phyloP scores from a whole-genome alignment of 2,113 vertebrate species.

The Clinocottus analis region DNA sequence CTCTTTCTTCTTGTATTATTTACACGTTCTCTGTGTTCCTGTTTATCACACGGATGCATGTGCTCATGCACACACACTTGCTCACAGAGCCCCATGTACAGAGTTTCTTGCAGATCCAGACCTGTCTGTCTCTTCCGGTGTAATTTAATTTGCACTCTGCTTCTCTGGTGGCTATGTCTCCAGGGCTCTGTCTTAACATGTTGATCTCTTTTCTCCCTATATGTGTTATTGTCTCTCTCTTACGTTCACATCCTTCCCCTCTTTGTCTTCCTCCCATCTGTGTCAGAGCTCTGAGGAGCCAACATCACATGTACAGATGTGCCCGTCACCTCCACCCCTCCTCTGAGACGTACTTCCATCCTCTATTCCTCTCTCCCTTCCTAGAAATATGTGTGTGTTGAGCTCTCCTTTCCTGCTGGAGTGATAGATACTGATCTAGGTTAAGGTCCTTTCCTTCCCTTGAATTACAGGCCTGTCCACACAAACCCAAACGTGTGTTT shows the following conservation, averaged over 20 bases:
- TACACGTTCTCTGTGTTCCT: slow-evolving; percentile 12
- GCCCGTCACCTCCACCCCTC: slow-evolving; percentile 22
- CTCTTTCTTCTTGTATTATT: background rate
- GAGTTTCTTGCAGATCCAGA: slow-evolving; percentile 83
- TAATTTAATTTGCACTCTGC: slow-evolving; percentile 86
- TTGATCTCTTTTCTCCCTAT: slow-evolving; percentile 68
- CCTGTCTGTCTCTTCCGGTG: slow-evolving; percentile 83
- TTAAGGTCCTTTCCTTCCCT: slow-evolving; percentile 63
- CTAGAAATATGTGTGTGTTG: slow-evolving; percentile 55
- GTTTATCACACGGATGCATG: background rate
- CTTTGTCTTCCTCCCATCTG: slow-evolving; percentile 67
- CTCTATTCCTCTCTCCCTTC: slow-evolving; percentile 26
- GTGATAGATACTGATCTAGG: slow-evolving; percentile 73
- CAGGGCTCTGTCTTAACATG: slow-evolving; percentile 76
- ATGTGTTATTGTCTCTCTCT: slow-evolving; percentile 60
- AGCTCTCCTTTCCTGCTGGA: slow-evolving; percentile 53
- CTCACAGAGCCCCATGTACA: slow-evolving; percentile 55
- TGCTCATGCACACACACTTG: slow-evolving; percentile 14
- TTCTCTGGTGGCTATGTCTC: slow-evolving; percentile 80
- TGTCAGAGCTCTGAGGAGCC: slow-evolving; percentile 61
- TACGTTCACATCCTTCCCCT: slow-evolving; percentile 60
- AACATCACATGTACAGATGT: slow-evolving; percentile 35
- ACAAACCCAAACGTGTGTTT: slow-evolving; percentile 56
- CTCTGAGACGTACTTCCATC: slow-evolving; percentile 11
- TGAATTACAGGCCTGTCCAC: slow-evolving; percentile 73